These are phyloP conservation scores for Lathronympha strigana DNA, from an alignment of 2,888 invertebrate genomes.

Conservation along the genomic window DNA sequence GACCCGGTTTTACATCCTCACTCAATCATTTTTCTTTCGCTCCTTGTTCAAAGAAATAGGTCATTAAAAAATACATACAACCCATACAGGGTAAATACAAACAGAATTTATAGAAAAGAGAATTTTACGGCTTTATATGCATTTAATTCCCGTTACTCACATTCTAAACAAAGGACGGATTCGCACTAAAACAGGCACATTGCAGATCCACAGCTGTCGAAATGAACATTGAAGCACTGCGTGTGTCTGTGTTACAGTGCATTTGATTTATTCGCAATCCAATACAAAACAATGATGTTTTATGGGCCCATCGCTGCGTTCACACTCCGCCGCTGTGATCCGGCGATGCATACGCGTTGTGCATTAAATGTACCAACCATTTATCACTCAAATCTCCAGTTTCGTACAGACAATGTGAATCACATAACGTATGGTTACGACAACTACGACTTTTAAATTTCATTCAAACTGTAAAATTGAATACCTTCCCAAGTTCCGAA, in stretches of 20 bases:
- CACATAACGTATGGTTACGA: slow-evolving; percentile 11
- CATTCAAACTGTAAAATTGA: slow-evolving; percentile 16
- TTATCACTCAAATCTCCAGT: slow-evolving; percentile 38
- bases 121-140: too few species aligned
- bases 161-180: neutral
- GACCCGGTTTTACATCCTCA: neutral
- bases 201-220: slow-evolving; percentile 11
- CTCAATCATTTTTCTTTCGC: neutral
- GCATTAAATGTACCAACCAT: slow-evolving; percentile 37
- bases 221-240: slow-evolving; percentile 26
- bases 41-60: neutral
- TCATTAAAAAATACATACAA: neutral
- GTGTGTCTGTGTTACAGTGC: slow-evolving; percentile 45
- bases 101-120: neutral
- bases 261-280: slow-evolving; percentile 67
- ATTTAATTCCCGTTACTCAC: too few species aligned
- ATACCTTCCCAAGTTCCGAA: slow-evolving; percentile 20
- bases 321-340: slow-evolving; percentile 59
- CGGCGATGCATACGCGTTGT: slow-evolving; percentile 35
- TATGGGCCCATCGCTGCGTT: slow-evolving; percentile 65
- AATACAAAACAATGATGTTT: slow-evolving; percentile 65
- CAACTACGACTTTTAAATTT: slow-evolving; percentile 19
- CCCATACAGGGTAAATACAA: neutral
- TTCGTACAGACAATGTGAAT: slow-evolving; percentile 12
- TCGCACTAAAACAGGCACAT: slow-evolving; percentile 7